Conservation (phyloP, 2,888 invertebrate species). For the Drosophila basisetae region DNA sequence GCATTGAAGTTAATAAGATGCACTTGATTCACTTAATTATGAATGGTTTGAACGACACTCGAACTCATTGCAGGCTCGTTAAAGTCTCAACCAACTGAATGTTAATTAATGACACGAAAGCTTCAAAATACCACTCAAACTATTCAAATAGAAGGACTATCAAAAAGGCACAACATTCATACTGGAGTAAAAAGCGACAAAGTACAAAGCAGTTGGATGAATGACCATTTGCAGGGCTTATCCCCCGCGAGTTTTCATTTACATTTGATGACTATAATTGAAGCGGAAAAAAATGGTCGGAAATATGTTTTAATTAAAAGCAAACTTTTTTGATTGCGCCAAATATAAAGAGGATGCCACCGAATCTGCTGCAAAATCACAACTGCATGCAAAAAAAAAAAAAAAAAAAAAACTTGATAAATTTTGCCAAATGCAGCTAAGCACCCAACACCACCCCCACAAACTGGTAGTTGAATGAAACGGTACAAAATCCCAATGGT, state of each 20-base stretch:
- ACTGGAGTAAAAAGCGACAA: conserved; percentile 11
- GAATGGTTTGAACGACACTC: conserved; percentile 57
- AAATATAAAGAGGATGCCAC: conserved; percentile 34
- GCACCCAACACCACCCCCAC: conserved; percentile 10
- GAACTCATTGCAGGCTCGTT: conserved; percentile 30
- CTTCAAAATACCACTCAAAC: conserved; percentile 13
- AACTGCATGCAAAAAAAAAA: conserved; percentile 57
- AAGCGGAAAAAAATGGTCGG: conserved; percentile 34
- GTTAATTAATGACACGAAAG: conserved; percentile 59
- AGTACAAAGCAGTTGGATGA: conserved; percentile 49
- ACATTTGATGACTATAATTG: conserved; percentile 55
- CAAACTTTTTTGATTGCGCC: conserved; percentile 63
- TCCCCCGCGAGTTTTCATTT: conserved; percentile 43
- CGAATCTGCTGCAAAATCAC: conserved; percentile 54
- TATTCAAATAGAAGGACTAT: background rate
- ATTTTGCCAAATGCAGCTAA: conserved; percentile 33
- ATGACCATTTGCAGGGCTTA: conserved; percentile 51
- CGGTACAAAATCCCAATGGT: conserved; percentile 47
- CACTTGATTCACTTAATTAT: conserved; percentile 48
- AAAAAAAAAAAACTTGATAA: conserved; percentile 5
- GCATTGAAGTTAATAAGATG: conserved; percentile 13
- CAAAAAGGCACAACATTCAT: background rate
- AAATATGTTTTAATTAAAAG: conserved; percentile 79
- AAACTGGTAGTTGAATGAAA: conserved; percentile 34
- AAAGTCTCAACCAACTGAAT: conserved; percentile 62